These are phyloP conservation scores for Platerodrilus igneus DNA, from an alignment of 2,888 invertebrate species.

Conservation along the genomic window DNA sequence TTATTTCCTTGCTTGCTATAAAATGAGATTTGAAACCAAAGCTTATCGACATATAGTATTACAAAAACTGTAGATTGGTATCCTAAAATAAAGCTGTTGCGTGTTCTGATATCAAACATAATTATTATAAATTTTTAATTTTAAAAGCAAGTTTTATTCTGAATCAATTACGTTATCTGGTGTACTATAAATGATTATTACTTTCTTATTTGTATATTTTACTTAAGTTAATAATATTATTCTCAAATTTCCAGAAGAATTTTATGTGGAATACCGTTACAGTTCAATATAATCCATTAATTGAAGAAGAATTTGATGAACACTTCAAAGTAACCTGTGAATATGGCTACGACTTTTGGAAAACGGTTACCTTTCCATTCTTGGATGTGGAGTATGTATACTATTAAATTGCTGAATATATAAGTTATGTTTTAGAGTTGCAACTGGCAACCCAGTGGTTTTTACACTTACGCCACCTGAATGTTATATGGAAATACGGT, in stretches of 20 bases:
- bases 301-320: constrained; percentile 91
- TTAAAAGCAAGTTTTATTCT: too few species aligned
- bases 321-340: constrained; percentile 95
- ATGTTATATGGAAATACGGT: constrained; percentile 92
- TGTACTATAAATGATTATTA: too few species aligned
- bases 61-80: too few species aligned
- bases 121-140: too few species aligned
- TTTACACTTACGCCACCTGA: constrained; percentile 91
- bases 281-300: constrained; percentile 87
- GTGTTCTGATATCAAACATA: too few species aligned
- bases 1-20: too few species aligned
- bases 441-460: constrained; percentile 90
- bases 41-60: too few species aligned
- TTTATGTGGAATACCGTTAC: constrained; percentile 97
- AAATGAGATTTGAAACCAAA: too few species aligned
- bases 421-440: constrained; percentile 61
- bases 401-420: constrained; percentile 3
- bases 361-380: constrained; percentile 92
- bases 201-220: too few species aligned
- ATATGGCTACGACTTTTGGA: constrained; percentile 95
- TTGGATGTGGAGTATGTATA: constrained; percentile 88
- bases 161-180: too few species aligned
- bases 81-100: too few species aligned
- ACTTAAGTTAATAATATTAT: too few species aligned
- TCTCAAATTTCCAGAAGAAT: constrained; percentile 64